Evolutionary conservation across 2,888 invertebrate genomes (phyloP), one percentile per base, ranked within the genome.

Genomic region (Pilophorus perplexus): DNA sequence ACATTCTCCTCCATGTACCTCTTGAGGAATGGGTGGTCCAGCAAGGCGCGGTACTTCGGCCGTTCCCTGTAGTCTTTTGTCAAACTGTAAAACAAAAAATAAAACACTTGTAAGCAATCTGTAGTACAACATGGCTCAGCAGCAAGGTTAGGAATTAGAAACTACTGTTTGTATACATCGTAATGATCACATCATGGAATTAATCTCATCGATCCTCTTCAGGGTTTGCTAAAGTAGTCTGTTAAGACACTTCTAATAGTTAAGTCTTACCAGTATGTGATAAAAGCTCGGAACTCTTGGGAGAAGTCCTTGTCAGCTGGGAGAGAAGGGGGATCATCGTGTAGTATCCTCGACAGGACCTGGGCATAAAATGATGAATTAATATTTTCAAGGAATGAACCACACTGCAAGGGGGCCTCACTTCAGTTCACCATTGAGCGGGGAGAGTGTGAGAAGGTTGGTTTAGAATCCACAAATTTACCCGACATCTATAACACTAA

Each of bases 61-160:
- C 97, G 85, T 74, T 89, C 85, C 77, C 88, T 85, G 79, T 92
- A 93, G 82, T 97, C 91, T 81, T 97, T 97, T 73, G 89, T 93
- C 77, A 97, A 84, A 82, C 93, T 93, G 79, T 6, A 80, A 80
- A 8, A 33, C 12, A 33, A 33, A 33, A 33, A 33, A 33, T 33
- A 8, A 12, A 33, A 33, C 6, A 33, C n/a, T 33, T 6, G 12
- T 12, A 33, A 33, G 33, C 33, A 33, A 33, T 33, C 6, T 33
- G 12, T 33, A 6, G 33, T 33, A 12, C 33, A 33, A 6, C 33
- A 33, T 33, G 12, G 33, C 33, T 6, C 33, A 8, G 33, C 6
- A 12, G 33, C 33, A 33, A 12, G 33, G 33, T 6, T 12, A 33
- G 33, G 6, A 64, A 62, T 60, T 50, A 60, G 50, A n/a, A n/a